A percentile compares a stretch with the other conserved stretches of the same genome.
Evolutionary conservation across 2,888 invertebrate genomes (phyloP).

Genomic region (Fissipunctia ypsillon): DNA sequence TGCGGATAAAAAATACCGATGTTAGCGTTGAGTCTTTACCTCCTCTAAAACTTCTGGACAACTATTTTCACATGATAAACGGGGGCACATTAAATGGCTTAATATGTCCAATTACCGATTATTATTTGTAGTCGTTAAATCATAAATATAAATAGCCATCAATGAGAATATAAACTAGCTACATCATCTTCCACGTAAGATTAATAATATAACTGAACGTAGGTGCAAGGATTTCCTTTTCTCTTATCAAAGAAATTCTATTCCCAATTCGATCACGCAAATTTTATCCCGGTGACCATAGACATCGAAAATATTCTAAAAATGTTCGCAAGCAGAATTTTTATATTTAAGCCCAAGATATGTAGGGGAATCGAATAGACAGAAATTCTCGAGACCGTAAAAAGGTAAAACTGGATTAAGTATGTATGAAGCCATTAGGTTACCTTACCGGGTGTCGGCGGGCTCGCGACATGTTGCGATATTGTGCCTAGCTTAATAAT

Average conservation of each 20-base stretch:
- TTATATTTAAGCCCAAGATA: conserved; percentile 36
- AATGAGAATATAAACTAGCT: not conserved
- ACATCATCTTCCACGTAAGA: not conserved
- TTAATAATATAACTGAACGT: not conserved
- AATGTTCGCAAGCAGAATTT: conserved; percentile 40
- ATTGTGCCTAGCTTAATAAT: conserved; percentile 38
- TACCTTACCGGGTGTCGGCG: conserved; percentile 35
- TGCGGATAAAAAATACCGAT: too few relatives aligned
- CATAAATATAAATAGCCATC: not conserved
- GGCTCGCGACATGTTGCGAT: conserved; percentile 46
- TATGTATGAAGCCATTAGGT: conserved; percentile 75
- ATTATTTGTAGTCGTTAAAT: not conserved
- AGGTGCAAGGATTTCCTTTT: not conserved
- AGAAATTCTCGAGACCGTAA: conserved; percentile 58
- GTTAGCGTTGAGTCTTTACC: not conserved
- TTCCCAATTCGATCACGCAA: conserved; percentile 17
- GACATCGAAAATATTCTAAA: conserved; percentile 23
- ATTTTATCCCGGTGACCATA: conserved; percentile 12
- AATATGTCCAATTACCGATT: not conserved
- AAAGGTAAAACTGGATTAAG: conserved; percentile 70
- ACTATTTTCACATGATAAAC: too few relatives aligned
- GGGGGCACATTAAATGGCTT: too few relatives aligned
- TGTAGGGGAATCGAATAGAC: conserved; percentile 48
- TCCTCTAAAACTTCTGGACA: not conserved
- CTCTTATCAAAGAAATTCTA: conserved; percentile 17